These are phyloP conservation scores for Hephaestus fuliginosus DNA, from an alignment of 2,797 vertebrate species.

Conservation along the genomic window DNA sequence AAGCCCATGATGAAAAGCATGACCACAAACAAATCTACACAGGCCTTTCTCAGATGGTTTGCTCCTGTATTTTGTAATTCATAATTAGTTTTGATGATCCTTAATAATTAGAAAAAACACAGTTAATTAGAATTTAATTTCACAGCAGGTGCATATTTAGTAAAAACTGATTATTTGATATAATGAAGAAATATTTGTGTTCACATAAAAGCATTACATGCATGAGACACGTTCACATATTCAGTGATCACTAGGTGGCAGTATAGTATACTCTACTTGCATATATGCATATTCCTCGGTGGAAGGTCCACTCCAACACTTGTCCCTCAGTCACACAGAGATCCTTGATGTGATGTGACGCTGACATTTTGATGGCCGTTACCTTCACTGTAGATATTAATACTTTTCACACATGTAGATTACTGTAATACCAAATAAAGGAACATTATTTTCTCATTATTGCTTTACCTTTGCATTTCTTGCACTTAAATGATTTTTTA, in stretches of 20 bases:
- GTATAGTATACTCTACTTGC: constrained; percentile 84
- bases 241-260: constrained; percentile 91
- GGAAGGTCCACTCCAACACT: constrained; percentile 33
- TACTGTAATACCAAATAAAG: background rate
- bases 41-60: background rate
- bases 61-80: constrained; percentile 1
- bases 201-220: constrained; percentile 28
- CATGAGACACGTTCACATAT: constrained; percentile 46
- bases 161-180: background rate
- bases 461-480: background rate
- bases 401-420: background rate
- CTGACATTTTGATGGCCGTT: constrained; percentile 36
- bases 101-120: background rate
- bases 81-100: background rate
- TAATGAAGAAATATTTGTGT: background rate
- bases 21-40: constrained; percentile 16
- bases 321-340: constrained; percentile 58
- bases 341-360: constrained; percentile 37
- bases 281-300: constrained; percentile 74
- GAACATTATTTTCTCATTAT: background rate
- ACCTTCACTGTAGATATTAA: background rate
- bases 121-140: background rate
- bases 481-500: background rate
- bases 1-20: constrained; percentile 34
- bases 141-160: background rate